Evolutionary conservation across 2,888 invertebrate genomes (phyloP), one percentile per base, ranked within the genome.

Genomic region (Xestia rhomboidea): DNA sequence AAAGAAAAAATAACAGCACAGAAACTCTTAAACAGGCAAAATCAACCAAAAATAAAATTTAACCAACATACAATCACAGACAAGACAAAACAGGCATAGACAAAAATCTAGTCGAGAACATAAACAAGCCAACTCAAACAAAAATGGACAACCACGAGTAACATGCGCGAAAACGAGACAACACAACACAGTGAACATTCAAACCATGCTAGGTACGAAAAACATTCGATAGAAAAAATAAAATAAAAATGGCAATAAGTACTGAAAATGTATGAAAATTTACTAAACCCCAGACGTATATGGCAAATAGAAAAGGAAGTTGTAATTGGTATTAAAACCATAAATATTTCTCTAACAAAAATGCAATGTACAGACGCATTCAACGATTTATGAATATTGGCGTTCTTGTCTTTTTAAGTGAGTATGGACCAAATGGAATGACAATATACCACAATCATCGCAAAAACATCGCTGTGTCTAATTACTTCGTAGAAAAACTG

Each of bases 11-110:
- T 10, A 66, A 77, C 24, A n/a, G 5, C 41, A 63, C n/a, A 67
- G 77, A 84, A 83, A 77, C 81, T 67, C 63, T 74, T 68, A 78
- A 24, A 75, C 73, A 83, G 79, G 79, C 78, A 57, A 84, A 77
- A 62, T 64, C 76, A 71, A 82, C 67, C 77, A 77, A 83, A 84
- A 79, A 68, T 41, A 82, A 77, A 72, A 77, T n/a, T n/a, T 41
- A 77, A 78, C 79, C 79, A 76, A 83, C 30, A 30, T 27, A 60
- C 57, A 30, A 62, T 30, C 30, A 62, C 60, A 83, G 76, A 68
- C 60, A 83, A 79, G 68, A 78, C 66, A 62, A 83, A 81, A 74
- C 63, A 82, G 60, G 46, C 73, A 82, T 10, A 69, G 62, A 62
- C 57, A 70, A 83, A 44, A 34, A 44, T 76, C 57, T 54, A 79